Evolutionary conservation across 2,113 vertebrate species (phyloP), one percentile per base, ranked within the genome.

Genomic region (Rhinolophus ferrumequinum): DNA sequence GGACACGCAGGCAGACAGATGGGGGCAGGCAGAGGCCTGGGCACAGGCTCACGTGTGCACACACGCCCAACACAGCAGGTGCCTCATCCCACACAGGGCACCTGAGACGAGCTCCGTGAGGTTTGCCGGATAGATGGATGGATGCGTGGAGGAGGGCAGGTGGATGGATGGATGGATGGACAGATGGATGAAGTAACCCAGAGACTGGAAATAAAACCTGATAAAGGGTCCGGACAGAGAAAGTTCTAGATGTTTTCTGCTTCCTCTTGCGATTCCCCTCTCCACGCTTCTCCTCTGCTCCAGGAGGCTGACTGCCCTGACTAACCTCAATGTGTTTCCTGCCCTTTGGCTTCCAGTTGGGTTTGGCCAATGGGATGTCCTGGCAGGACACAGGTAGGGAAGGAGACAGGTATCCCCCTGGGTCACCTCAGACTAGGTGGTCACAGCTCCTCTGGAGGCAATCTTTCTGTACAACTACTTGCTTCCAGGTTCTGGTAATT

Each of bases 21-120:
- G 69, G 60, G 41, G 30, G 35, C 56, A 66, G 64, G 66, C 82
- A 56, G 92, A 73, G 75, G 5, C 60, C 24, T 4, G 26, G 58
- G 60, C 0, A 0, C 24, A 6, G 64, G 28, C 70, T 56, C 62
- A 18, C 21, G 1, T 38, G 52, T 6, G 44, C 1, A 0, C 50
- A 4, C 66, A 13, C 0, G 2, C 18, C 22, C 54, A 44, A 44
- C 21, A 50, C 66, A 47, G 1, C 47, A 44, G 62, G 47, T 30
- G 9, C 41, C 19, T 22, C 47, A 10, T 15, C 16, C 33, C 13
- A 0, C 86, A 15, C 24, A 5, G 54, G 21, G 11, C 16, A 13
- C 14, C 22, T 0, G 47, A 30, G 18, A 60, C 24, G 18, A 9
- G 33, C 44, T 72, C 52, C 0, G 0, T 5, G 35, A 47, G 41